Conservation (phyloP, 2,797 vertebrate genomes). For the Gallinago nigripennis region DNA sequence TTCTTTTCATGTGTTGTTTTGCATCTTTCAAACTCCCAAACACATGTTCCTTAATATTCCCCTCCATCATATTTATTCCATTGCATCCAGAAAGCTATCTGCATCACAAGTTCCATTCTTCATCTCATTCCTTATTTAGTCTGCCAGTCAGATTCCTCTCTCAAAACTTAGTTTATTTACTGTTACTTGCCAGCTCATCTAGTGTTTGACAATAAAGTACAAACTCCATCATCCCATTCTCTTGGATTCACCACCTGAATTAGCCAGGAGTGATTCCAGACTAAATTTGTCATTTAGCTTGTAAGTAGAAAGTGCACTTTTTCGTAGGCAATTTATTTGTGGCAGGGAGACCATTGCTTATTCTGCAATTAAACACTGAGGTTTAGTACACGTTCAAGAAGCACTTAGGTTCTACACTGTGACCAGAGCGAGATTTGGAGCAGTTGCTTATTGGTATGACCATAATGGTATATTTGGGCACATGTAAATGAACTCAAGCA, state of each 20-base stretch:
- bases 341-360: background rate
- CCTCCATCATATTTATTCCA: background rate
- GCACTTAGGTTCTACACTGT: background rate
- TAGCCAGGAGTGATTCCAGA: background rate
- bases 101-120: background rate
- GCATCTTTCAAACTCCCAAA: background rate
- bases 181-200: background rate
- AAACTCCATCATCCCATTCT: background rate
- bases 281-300: background rate
- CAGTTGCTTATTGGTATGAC: background rate
- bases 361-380: background rate
- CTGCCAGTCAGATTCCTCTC: background rate
- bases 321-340: background rate
- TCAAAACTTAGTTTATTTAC: background rate
- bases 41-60: background rate
- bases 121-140: background rate
- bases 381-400: background rate
- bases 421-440: background rate
- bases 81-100: background rate
- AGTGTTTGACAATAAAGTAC: accelerated
- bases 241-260: background rate
- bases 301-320: background rate
- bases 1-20: background rate
- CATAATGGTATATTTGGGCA: background rate
- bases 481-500: background rate